Evolutionary conservation across 92 coral and sea anemone genomes (phyloP).

Genomic region (Zoanthus sociatus): DNA sequence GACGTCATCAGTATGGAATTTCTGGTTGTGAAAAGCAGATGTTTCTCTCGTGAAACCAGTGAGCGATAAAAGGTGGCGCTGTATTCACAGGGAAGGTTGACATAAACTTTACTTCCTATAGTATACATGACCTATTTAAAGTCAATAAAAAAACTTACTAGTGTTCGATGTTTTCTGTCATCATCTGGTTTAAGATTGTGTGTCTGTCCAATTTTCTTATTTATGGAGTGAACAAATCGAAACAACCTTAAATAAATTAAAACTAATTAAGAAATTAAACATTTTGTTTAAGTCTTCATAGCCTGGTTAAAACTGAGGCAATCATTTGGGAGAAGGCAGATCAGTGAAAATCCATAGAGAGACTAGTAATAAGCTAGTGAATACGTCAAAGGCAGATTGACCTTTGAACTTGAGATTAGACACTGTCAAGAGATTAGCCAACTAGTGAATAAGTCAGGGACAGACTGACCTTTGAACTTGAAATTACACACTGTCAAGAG

Average conservation of each 20-base stretch:
- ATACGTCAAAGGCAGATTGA: neutral
- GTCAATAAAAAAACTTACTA: conserved; percentile 19
- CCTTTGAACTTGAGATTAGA: neutral
- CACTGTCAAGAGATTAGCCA: too few species aligned
- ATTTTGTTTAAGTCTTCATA: neutral
- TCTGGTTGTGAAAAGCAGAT: too few species aligned
- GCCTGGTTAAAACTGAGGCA: too few species aligned
- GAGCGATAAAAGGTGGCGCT: too few species aligned
- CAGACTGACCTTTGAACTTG: neutral
- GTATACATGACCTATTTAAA: neutral
- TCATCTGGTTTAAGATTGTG: conserved; percentile 57
- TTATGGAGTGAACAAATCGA: conserved; percentile 76
- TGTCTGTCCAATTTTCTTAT: conserved; percentile 59
- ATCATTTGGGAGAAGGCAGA: too few species aligned
- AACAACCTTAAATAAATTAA: conserved; percentile 53
- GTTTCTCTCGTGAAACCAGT: too few species aligned
- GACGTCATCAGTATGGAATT: too few species aligned
- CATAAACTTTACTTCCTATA: neutral
- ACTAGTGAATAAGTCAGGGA: too few species aligned
- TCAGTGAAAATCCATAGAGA: too few species aligned
- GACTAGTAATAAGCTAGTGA: too few species aligned
- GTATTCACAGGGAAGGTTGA: neutral
- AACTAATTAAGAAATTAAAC: neutral
- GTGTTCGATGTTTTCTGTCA: conserved; percentile 75
- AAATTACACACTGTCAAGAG: too few species aligned